phyloP scores from a whole-genome alignment of 92 coral and sea anemone genomes.

The Zoanthus sociatus region DNA sequence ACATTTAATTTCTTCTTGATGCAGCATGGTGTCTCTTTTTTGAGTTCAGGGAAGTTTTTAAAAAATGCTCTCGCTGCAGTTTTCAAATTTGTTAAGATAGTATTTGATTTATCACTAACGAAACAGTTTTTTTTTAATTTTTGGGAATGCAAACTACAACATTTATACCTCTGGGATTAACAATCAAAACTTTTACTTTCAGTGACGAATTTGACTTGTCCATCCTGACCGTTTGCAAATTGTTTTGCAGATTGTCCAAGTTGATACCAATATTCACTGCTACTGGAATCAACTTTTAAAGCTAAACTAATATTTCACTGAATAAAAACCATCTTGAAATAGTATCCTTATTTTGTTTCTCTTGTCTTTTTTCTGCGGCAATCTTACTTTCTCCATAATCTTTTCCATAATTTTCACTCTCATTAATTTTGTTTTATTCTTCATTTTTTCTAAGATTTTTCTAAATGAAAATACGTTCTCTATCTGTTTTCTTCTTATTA shows the following conservation, averaged over 20 bases:
- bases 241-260: not conserved
- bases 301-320: conserved; percentile 20
- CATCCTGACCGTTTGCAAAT: conserved; percentile 11
- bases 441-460: not conserved
- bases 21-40: not conserved
- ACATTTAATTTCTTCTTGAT: not conserved
- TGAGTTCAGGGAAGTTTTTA: not conserved
- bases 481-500: not conserved
- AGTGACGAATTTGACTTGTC: not conserved
- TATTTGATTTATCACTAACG: not conserved
- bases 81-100: not conserved
- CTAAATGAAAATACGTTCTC: not conserved
- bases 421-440: not conserved
- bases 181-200: too few species aligned
- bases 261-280: conserved; percentile 9
- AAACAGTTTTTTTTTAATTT: not conserved
- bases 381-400: not conserved
- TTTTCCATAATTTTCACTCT: not conserved
- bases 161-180: not conserved
- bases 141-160: not conserved
- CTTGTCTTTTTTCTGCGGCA: not conserved
- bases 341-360: not conserved
- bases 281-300: not conserved
- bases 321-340: conserved; percentile 2
- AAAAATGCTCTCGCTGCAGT: not conserved